Base-by-base conservation (phyloP, 2,888 invertebrate genomes). In the Plagodis pulveraria region DNA sequence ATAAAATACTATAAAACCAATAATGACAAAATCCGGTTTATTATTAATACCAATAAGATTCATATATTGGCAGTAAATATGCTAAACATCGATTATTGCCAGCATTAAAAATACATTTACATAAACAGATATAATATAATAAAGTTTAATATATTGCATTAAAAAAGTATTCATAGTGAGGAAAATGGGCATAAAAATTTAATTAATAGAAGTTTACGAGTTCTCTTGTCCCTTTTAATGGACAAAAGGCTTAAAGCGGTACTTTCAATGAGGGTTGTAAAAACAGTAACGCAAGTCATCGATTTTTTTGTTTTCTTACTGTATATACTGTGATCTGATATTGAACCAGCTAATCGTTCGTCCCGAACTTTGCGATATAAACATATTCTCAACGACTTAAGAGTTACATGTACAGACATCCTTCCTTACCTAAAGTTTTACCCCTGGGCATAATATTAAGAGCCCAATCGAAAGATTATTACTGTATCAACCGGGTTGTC, bases 191-290 rank as follows among this genome's bases (percentile, higher is more conserved):
- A 41, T 41, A 82, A 84, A 87, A 87, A 82, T 79, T 84, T 86
- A 86, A 89, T 87, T 84, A 84, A 71, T 71, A 75, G 84, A 88
- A 83, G 78, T 88, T 86, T 76, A 66, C 58, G 67, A 59, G 56
- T 59, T 57, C 45, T 52, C 62, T 60, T 77, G 78, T 77, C 74
- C 77, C 73, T 74, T 75, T 76, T 71, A 70, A 66, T 76, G 76
- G 76, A 88, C 86, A 88, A 62, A 88, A 86, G 77, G 77, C 78
- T 77, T 82, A 81, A 79, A 80, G 71, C 70, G 74, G 70, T 60
- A 69, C 63, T 46, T 58, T 53, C 42, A 57, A 46, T 51, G 50
- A 62, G 44, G 41, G 60, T 42, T 48, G 48, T 51, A 48, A 38
- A 34, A n/a, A 43, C 32, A 2, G 6, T 7, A 10, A 22, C 22